phyloP scores from a whole-genome alignment of 2,797 vertebrate genomes.

The Merluccius polli region DNA sequence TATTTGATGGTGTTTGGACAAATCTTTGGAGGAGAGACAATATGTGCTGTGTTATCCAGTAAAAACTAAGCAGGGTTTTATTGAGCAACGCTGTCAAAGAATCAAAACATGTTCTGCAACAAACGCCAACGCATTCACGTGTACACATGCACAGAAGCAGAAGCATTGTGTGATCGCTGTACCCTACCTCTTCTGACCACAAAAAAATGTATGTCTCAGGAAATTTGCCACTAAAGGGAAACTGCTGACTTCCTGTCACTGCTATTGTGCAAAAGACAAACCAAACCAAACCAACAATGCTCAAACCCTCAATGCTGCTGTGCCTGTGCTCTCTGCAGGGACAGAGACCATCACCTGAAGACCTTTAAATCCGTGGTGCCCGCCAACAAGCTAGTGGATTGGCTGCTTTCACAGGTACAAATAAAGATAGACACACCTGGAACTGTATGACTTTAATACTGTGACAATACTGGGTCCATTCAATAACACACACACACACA shows the following conservation, averaged over 20 bases:
- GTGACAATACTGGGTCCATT: not conserved
- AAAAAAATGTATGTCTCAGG: not conserved
- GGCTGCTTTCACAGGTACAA: conserved; percentile 91
- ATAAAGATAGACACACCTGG: not conserved
- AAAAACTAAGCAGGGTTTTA: not conserved
- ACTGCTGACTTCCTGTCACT: not conserved
- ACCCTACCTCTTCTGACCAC: not conserved
- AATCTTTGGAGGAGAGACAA: not conserved
- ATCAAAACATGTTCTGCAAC: not conserved
- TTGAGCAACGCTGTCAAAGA: not conserved
- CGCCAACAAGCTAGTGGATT: conserved; percentile 92
- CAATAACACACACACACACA: too few relatives aligned
- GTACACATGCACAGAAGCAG: not conserved
- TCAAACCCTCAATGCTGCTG: not conserved
- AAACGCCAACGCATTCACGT: not conserved
- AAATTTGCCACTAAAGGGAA: not conserved
- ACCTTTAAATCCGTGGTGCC: conserved; percentile 96
- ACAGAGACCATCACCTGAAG: conserved; percentile 93
- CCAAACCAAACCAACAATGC: not conserved
- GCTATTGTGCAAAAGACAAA: not conserved
- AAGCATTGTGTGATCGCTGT: not conserved
- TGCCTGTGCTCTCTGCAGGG: conserved; percentile 66
- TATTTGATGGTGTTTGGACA: not conserved
- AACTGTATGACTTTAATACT: not conserved
- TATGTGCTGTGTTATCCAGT: not conserved